Evolutionary conservation across 2,113 vertebrate genomes (phyloP).

Genomic region (Erythrolamprus reginae): DNA sequence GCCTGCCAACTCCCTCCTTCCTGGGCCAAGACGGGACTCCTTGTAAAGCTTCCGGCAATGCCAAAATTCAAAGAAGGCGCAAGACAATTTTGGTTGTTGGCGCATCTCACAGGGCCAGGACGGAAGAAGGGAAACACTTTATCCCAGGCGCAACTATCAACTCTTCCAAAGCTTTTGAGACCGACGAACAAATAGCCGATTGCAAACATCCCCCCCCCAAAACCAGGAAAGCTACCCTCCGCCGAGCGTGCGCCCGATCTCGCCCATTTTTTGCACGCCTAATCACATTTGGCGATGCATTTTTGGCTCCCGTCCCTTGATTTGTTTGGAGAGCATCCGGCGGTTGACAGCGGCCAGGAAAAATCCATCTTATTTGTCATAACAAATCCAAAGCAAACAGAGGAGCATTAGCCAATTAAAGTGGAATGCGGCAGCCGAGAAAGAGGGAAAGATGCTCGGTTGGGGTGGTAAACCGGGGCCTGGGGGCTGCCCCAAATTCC

Average conservation of each 20-base stretch:
- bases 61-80: not conserved
- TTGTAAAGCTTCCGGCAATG: not conserved
- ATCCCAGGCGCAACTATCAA: too few relatives aligned
- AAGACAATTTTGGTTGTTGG: not conserved
- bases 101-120: not conserved
- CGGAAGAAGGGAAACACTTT: not conserved
- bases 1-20: not conserved
- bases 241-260: rapidly evolving
- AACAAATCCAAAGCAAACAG: constrained; percentile 63
- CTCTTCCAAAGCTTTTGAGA: rapidly evolving
- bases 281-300: not conserved
- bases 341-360: constrained; percentile 35
- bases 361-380: constrained; percentile 59
- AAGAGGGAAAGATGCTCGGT: rapidly evolving
- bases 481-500: not conserved
- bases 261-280: not conserved
- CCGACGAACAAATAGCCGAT: rapidly evolving
- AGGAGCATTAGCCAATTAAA: constrained; percentile 44
- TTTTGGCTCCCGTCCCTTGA: not conserved
- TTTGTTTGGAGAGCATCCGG: constrained; percentile 22
- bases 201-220: not conserved
- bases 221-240: not conserved
- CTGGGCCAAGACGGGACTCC: not conserved
- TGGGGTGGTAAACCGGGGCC: not conserved
- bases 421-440: constrained; percentile 20